phyloP scores from a whole-genome alignment of 2,888 invertebrate species.

The Noctua janthe region DNA sequence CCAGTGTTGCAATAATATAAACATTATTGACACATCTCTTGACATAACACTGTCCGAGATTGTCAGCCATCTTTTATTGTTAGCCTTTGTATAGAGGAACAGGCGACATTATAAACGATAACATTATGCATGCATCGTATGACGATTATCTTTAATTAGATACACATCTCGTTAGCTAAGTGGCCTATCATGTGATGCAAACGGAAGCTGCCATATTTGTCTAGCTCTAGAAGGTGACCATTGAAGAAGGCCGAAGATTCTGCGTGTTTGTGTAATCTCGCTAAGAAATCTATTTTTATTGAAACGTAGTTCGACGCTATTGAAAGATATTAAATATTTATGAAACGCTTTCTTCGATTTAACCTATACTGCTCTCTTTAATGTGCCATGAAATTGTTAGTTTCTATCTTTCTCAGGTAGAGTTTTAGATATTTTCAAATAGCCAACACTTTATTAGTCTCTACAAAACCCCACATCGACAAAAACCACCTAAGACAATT shows the following conservation, averaged over 20 bases:
- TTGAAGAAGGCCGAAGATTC: slow-evolving; percentile 6
- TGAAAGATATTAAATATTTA: slow-evolving; percentile 6
- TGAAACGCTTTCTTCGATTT: slow-evolving; percentile 23
- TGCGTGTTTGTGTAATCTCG: slow-evolving; percentile 12
- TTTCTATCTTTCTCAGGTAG: not conserved
- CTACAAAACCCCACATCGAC: not conserved
- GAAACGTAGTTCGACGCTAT: not conserved
- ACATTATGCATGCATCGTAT: slow-evolving; percentile 54
- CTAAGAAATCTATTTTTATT: slow-evolving; percentile 17
- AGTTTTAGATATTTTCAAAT: not conserved
- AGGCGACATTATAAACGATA: slow-evolving; percentile 25
- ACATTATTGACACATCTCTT: not conserved
- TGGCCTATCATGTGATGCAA: slow-evolving; percentile 22
- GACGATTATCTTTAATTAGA: slow-evolving; percentile 48
- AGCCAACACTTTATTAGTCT: not conserved
- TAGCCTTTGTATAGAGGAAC: slow-evolving; percentile 11
- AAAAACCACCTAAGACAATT: not conserved
- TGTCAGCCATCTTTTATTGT: slow-evolving; percentile 21
- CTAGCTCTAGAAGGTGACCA: slow-evolving; percentile 4
- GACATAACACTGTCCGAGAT: slow-evolving; percentile 23
- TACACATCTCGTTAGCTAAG: slow-evolving; percentile 39
- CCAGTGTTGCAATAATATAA: slow-evolving; percentile 22
- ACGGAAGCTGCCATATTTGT: slow-evolving; percentile 45
- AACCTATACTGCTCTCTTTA: slow-evolving; percentile 12
- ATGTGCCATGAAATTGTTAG: slow-evolving; percentile 9